These are phyloP conservation scores for Aleiodes alternator DNA, from an alignment of 2,888 invertebrate species.

Conservation along the genomic window DNA sequence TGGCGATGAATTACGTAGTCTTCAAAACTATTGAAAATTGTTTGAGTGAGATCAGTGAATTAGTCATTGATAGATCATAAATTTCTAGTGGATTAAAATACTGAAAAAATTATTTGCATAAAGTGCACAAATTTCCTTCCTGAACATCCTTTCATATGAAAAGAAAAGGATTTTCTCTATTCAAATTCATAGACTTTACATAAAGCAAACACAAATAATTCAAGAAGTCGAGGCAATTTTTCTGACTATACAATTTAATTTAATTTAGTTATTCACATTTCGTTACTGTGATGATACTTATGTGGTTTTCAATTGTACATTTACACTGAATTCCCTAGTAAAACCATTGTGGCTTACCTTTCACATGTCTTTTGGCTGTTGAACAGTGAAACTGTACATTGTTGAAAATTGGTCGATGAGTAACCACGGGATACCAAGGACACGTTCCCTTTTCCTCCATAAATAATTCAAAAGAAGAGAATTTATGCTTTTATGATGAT, in stretches of 20 bases:
- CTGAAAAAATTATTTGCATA: too few relatives aligned
- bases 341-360: conserved; percentile 23
- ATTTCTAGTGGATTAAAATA: background rate
- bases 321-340: too few relatives aligned
- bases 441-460: conserved; percentile 61
- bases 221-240: too few relatives aligned
- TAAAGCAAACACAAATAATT: too few relatives aligned
- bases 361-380: conserved; percentile 37
- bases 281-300: too few relatives aligned
- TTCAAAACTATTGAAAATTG: conserved; percentile 3
- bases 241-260: too few relatives aligned
- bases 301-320: background rate
- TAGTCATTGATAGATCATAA: conserved; percentile 3
- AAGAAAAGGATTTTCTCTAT: too few relatives aligned
- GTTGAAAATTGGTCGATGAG: conserved; percentile 66
- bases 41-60: conserved; percentile 15
- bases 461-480: background rate
- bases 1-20: background rate
- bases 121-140: too few relatives aligned
- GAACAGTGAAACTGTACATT: conserved; percentile 36
- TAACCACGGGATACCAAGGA: conserved; percentile 69
- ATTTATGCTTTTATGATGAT: too few relatives aligned
- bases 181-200: too few relatives aligned
- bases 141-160: too few relatives aligned
- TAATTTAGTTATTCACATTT: too few relatives aligned